Base-by-base conservation (phyloP, 2,113 vertebrate species). In the Pithys albifrons region DNA sequence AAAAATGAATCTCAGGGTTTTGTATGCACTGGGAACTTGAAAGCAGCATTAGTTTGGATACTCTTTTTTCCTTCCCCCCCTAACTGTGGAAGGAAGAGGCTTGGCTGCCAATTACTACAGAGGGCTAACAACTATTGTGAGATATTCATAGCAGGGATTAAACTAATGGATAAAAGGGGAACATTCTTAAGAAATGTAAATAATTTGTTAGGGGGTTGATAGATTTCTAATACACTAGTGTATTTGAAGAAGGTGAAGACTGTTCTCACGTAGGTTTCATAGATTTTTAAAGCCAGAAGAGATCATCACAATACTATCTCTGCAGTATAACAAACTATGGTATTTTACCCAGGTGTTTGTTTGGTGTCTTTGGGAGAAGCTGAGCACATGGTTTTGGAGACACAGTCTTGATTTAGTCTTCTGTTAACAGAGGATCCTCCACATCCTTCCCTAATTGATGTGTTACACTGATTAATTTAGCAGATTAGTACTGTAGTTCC, bases 381-480 rank as follows among this genome's bases (percentile, higher is more conserved):
- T 58, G 73, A 89, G 12, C 24, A 18, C 43, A 4, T 23, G n/a
- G 23, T 75, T 93, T 85, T 72, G 78, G 54, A 57, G 41, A 61
- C 6, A 12, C 58, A 27, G 45, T 54, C 45, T 58, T 73, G 37
- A 69, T 82, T 82, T 79, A 46, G 28, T 71, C 27, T 39, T 62
- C 46, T 66, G 6, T 70, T 76, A 79, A 64, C 54, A 58, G 46
- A 41, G n/a, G 77, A 54, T 71, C 35, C 13, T 88, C 52, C 52
- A 33, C 33, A 64, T 75, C 27, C 39, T 43, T 85, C 29, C 55
- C 20, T 29, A 67, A 84, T 9, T 24, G 52, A 90, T 62, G 24
- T 78, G 52, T 91, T 94, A 65, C 31, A 49, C 54, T 74, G 81
- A 89, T 91, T 88, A 83, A 74, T 91, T 85, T 88, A 58, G 41